phyloP scores from a whole-genome alignment of 1,140 invertebrate species.

The Caenorhabditis briggsae region DNA sequence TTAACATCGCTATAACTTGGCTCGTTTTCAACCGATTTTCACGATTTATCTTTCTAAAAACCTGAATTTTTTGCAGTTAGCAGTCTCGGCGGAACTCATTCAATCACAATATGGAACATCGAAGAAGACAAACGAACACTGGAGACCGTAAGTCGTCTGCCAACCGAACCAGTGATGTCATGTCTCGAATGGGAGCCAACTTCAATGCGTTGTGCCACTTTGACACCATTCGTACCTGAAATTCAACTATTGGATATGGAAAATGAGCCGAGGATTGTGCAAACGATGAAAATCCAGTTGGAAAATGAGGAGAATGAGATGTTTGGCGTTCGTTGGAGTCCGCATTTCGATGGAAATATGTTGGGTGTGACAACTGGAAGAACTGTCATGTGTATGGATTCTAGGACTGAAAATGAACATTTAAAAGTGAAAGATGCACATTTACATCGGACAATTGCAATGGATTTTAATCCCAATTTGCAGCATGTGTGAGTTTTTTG shows the following conservation, averaged over 20 bases:
- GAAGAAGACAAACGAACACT: conserved; percentile 42
- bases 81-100: conserved; percentile 36
- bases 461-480: conserved; percentile 65
- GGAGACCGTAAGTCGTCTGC: conserved; percentile 13
- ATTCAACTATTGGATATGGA: conserved; percentile 3
- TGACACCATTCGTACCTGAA: conserved; percentile 5
- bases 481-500: conserved; percentile 57
- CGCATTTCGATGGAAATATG: conserved; percentile 51
- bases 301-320: conserved; percentile 41
- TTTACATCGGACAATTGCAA: conserved; percentile 31
- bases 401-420: conserved; percentile 31
- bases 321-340: conserved; percentile 10
- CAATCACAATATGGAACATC: conserved; percentile 33
- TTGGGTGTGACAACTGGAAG: conserved; percentile 40
- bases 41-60: neutral
- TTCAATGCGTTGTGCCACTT: conserved; percentile 7
- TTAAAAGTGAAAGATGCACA: conserved; percentile 53
- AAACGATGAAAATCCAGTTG: conserved; percentile 2
- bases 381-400: conserved; percentile 25
- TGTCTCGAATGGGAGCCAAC: conserved; percentile 35
- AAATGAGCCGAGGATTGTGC: neutral
- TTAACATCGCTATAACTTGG: no score
- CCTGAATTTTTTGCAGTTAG: neutral
- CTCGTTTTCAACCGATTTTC: no score
- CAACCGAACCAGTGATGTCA: conserved; percentile 33